phyloP scores from a whole-genome alignment of 1,140 invertebrate genomes.

The Heliconius congener region DNA sequence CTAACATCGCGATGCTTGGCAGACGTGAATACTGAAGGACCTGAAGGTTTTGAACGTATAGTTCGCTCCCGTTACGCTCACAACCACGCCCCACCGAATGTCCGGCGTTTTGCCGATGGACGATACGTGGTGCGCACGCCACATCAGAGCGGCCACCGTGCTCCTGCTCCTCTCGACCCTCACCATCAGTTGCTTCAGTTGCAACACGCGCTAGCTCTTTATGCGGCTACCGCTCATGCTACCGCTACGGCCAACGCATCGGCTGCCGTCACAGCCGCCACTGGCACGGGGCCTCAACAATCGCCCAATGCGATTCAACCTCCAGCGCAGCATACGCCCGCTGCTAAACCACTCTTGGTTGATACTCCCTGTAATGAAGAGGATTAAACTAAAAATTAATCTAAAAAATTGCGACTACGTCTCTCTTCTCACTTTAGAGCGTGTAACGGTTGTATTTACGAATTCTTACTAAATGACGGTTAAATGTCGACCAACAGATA shows the following conservation, averaged over 20 bases:
- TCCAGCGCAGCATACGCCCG: conserved; percentile 51
- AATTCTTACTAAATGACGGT: conserved; percentile 31
- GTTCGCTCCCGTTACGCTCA: conserved; percentile 73
- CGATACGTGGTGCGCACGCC: conserved; percentile 77
- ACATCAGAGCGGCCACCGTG: conserved; percentile 74
- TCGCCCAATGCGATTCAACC: conserved; percentile 61
- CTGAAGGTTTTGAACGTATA: conserved; percentile 74
- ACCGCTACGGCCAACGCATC: conserved; percentile 58
- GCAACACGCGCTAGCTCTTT: conserved; percentile 72
- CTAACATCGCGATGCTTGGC: conserved; percentile 73
- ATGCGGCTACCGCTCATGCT: conserved; percentile 70
- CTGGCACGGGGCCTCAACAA: conserved; percentile 50
- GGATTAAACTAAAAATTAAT: conserved; percentile 47
- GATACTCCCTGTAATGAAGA: conserved; percentile 75
- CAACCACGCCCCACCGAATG: conserved; percentile 75
- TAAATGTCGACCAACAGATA: conserved; percentile 57
- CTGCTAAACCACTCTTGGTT: conserved; percentile 68
- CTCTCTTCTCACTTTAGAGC: conserved; percentile 35
- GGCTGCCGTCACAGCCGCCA: conserved; percentile 48
- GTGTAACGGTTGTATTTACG: conserved; percentile 33
- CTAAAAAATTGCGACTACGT: conserved; percentile 22
- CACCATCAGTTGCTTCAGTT: conserved; percentile 74
- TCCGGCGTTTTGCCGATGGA: conserved; percentile 74
- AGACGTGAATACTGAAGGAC: conserved; percentile 74
- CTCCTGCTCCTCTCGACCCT: conserved; percentile 69